Evolutionary conservation across 2,888 invertebrate species (phyloP).

Genomic region (Rhaphigaster nebulosa): DNA sequence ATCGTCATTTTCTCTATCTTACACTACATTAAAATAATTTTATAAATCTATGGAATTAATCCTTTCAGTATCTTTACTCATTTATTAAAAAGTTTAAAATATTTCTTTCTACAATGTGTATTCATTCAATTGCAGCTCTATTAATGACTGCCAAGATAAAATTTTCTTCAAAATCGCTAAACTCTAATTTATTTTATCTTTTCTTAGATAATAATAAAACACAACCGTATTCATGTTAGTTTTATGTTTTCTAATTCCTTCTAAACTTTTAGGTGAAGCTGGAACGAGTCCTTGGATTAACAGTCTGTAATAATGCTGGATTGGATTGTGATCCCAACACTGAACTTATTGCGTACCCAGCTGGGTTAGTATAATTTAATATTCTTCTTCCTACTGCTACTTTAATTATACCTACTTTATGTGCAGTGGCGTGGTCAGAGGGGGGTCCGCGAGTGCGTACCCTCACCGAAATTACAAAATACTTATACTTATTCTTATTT

Average conservation of each 20-base stretch:
- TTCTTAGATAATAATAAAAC: background rate
- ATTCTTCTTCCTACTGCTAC: background rate
- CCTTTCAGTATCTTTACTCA: too few relatives aligned
- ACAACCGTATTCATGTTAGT: background rate
- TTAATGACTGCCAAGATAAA: background rate
- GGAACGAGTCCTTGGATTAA: slow-evolving; percentile 94
- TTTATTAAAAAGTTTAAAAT: too few relatives aligned
- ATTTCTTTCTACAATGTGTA: too few relatives aligned
- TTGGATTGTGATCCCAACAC: slow-evolving; percentile 89
- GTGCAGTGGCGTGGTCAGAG: too few relatives aligned
- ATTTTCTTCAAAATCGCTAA: background rate
- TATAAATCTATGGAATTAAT: too few relatives aligned
- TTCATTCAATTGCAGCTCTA: too few relatives aligned
- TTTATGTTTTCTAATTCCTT: background rate
- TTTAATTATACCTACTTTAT: too few relatives aligned
- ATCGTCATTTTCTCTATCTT: too few relatives aligned
- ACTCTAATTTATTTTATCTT: background rate
- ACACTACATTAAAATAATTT: too few relatives aligned
- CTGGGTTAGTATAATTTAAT: slow-evolving; percentile 83
- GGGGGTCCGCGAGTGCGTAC: too few relatives aligned
- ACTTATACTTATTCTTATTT: too few relatives aligned
- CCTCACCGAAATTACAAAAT: too few relatives aligned
- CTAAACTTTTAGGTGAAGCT: slow-evolving; percentile 84
- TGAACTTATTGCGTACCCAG: slow-evolving; percentile 94
- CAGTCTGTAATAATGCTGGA: slow-evolving; percentile 93